Conservation (phyloP, 2,797 vertebrate species). For the Streptopelia turtur region DNA sequence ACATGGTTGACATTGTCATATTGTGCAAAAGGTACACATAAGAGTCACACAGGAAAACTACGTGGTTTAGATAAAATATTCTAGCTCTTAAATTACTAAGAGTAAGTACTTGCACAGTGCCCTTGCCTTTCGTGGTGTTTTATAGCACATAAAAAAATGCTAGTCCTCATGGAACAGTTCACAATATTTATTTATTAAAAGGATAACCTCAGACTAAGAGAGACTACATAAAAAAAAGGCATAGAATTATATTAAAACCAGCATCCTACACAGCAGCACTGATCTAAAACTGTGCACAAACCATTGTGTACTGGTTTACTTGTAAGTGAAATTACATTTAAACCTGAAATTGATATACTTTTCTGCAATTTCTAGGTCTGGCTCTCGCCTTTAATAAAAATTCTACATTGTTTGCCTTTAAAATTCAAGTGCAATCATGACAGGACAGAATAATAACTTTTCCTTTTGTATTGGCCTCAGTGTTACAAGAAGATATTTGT, state of each 20-base stretch:
- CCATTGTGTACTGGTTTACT: neutral
- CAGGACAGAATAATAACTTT: neutral
- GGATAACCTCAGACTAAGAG: neutral
- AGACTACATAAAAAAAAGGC: neutral
- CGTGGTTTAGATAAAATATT: neutral
- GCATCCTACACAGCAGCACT: rapidly evolving
- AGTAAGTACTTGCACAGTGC: neutral
- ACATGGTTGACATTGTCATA: neutral
- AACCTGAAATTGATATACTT: neutral
- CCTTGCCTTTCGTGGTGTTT: neutral
- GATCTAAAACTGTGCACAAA: neutral
- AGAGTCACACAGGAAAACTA: neutral
- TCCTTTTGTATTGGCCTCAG: neutral
- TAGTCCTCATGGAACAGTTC: neutral
- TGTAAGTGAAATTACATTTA: neutral
- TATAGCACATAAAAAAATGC: neutral
- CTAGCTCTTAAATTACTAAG: neutral
- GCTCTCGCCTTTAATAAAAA: neutral
- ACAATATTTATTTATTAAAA: neutral
- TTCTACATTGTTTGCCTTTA: neutral
- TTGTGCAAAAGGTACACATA: neutral
- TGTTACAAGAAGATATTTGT: neutral
- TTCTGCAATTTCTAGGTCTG: neutral
- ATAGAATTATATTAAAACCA: neutral
- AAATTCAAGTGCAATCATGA: neutral